Conservation (phyloP, 2,113 vertebrate species). For the Neomonachus schauinslandi region DNA sequence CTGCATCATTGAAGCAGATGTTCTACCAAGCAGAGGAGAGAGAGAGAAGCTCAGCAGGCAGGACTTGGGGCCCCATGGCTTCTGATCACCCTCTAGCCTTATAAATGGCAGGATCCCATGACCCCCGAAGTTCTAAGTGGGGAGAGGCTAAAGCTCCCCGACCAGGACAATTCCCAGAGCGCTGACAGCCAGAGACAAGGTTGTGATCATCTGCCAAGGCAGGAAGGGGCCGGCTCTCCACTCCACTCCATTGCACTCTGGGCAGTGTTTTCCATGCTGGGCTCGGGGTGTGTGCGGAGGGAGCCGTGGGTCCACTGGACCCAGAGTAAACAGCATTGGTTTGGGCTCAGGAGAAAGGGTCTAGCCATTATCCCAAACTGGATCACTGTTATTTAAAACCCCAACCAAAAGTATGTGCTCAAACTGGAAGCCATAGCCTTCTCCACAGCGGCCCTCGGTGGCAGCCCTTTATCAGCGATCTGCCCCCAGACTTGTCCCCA, state of each 20-base stretch:
- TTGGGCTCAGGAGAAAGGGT: background rate
- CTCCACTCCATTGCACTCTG: background rate
- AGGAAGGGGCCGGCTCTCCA: background rate
- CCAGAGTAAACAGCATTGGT: background rate
- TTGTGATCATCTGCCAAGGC: background rate
- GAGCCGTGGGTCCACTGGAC: fast-evolving
- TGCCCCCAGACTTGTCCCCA: background rate
- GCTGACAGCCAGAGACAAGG: background rate
- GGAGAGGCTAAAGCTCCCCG: background rate
- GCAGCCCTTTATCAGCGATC: background rate
- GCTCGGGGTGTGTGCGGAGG: fast-evolving
- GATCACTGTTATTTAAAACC: background rate
- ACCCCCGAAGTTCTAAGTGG: fast-evolving
- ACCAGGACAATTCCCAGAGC: background rate
- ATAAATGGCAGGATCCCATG: background rate
- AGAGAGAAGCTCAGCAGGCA: background rate
- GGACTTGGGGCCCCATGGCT: too few relatives aligned
- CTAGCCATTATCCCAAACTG: background rate
- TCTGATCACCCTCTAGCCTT: background rate
- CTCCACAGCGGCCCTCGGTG: fast-evolving
- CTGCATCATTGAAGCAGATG: background rate
- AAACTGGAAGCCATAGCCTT: background rate
- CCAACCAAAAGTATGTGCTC: background rate
- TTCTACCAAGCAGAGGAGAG: background rate
- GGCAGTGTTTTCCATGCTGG: too few relatives aligned